Base-by-base conservation (phyloP, 2,113 vertebrate genomes). In the Polyodon spathula region DNA sequence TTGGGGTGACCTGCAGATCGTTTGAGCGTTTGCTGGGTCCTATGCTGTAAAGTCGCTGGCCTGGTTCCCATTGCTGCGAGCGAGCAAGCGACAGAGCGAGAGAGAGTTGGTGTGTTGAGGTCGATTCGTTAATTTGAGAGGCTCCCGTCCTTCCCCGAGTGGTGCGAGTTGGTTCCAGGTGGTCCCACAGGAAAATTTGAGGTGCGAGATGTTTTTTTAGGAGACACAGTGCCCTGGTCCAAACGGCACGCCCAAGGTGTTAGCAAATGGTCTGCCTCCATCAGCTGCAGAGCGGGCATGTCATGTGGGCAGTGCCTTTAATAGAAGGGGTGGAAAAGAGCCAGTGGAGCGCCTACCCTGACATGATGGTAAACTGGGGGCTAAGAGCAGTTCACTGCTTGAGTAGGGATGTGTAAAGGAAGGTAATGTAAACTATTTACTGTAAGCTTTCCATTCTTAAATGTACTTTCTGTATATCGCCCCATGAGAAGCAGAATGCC, bases 251-350 rank as follows among this genome's bases (percentile, higher is more conserved):
- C 85, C 78, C 90, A 89, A 92, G 94, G 91, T 84, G 78, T 83
- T 93, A 95, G 92, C 87, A 88, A 91, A 79, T 80, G 83, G 89
- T 89, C 92, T 93, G 91, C 89, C 92, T 92, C 88, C 93, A 81
- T 75, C 84, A 73, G 3, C 81, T 79, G 76, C 90, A 87, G 70
- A 61, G 81, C 84, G 87, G 76, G 81, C 86, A 84, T 68, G 84
- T 89, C 86, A n/a, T n/a, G 88, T 88, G 89, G 87, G 88, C 79
- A 79, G 84, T 85, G 85, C 85, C 85, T 88, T 90, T 83, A 84
- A 85, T 40, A 70, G 74, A 76, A 69, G 69, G 89, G 88, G 84
- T 89, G 91, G 86, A 81, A 90, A 87, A 86, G 85, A 90, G 88
- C 81, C 92, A 92, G 84, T 92, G 91, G 89, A 85, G 87, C 89